Evolutionary conservation across 2,113 vertebrate genomes (phyloP).

Genomic region (Pachyramphus minor): DNA sequence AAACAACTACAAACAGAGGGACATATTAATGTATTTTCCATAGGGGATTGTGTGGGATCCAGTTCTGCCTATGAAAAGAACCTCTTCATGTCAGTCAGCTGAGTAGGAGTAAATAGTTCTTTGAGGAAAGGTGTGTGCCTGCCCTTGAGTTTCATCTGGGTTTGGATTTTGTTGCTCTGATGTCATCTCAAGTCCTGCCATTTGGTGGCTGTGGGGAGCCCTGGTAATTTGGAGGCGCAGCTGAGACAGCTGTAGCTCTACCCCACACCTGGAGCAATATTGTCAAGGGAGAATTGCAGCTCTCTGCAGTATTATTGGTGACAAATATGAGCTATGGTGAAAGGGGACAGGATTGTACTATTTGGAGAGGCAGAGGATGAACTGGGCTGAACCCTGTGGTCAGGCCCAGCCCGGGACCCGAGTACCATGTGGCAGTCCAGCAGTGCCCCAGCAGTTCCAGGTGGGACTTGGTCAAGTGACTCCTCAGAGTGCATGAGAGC

Average conservation of each 20-base stretch:
- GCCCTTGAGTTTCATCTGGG: background rate
- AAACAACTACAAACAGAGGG: background rate
- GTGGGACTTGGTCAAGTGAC: accelerated
- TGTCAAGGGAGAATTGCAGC: background rate
- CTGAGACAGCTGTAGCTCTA: background rate
- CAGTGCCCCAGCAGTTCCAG: accelerated
- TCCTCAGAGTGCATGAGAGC: accelerated
- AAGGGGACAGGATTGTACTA: accelerated
- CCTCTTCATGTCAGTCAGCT: background rate
- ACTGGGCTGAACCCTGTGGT: accelerated
- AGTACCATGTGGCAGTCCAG: background rate
- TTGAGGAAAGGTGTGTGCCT: background rate
- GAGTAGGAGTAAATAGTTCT: background rate
- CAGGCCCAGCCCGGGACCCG: background rate
- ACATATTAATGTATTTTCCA: background rate
- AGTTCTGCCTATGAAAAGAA: background rate
- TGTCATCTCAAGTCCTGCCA: background rate
- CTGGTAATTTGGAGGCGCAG: background rate
- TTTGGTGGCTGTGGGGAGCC: background rate
- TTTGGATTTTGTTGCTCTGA: background rate
- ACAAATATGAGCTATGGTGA: background rate
- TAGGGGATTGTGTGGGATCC: background rate
- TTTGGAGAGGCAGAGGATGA: background rate
- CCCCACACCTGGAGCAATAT: background rate
- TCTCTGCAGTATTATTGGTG: background rate